A percentile compares a stretch with the other conserved stretches of the same genome.
Conservation (phyloP, 2,797 vertebrate genomes). For the Streptopelia turtur region DNA sequence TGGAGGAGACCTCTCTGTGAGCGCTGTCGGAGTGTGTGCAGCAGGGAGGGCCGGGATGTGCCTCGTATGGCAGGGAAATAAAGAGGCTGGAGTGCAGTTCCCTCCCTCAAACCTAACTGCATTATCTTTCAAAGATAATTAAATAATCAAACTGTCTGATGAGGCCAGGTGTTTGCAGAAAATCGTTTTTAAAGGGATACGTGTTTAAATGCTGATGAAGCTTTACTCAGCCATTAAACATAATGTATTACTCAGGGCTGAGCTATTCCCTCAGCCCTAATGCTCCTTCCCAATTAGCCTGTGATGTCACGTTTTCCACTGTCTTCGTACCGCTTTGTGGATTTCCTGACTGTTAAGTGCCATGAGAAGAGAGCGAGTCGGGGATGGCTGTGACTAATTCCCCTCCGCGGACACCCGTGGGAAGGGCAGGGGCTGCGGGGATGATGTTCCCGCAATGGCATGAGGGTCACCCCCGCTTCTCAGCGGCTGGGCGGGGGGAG, state of each 20-base stretch:
- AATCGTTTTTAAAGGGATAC: not conserved
- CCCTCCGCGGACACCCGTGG: constrained; percentile 15
- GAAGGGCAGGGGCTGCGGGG: not conserved
- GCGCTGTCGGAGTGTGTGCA: not conserved
- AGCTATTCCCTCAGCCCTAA: constrained; percentile 46
- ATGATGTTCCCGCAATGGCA: not conserved
- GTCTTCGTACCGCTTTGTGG: constrained; percentile 52
- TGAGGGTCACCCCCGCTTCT: not conserved
- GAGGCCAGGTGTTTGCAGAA: constrained; percentile 46
- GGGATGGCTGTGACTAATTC: not conserved
- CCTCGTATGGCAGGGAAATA: not conserved
- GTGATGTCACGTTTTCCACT: constrained; percentile 74
- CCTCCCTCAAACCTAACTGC: not conserved
- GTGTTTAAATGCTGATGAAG: constrained; percentile 21
- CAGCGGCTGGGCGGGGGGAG: not conserved
- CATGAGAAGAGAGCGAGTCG: not conserved
- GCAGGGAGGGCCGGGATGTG: not conserved
- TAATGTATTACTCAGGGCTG: constrained; percentile 30
- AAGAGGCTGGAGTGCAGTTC: not conserved
- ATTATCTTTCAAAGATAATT: not conserved
- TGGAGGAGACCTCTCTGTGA: not conserved
- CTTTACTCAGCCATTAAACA: constrained; percentile 24
- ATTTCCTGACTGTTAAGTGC: constrained; percentile 68
- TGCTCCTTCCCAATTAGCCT: constrained; percentile 52
- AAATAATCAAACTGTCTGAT: not conserved